Percentiles rank a stretch among this genome's conserved stretches.
phyloP scores from a whole-genome alignment of 2,113 vertebrate species.

The Pseudonaja textilis region DNA sequence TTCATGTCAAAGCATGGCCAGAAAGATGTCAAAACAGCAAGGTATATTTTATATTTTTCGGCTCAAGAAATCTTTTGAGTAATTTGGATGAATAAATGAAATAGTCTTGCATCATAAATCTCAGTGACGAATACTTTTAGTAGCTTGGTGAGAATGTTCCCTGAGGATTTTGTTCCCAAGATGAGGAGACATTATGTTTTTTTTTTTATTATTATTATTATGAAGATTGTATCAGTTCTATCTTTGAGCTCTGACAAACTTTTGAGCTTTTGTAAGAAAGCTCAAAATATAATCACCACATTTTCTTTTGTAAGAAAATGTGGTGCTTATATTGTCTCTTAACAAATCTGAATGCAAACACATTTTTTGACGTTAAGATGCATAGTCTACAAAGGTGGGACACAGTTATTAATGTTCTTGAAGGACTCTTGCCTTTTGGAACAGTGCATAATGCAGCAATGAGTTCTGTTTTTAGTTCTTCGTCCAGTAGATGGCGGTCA shows the following conservation, averaged over 20 bases:
- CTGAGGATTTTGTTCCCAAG: neutral
- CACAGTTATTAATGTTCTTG: neutral
- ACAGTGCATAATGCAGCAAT: neutral
- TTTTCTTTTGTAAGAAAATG: neutral
- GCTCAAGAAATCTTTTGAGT: neutral
- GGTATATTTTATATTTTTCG: neutral
- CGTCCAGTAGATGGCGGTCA: neutral
- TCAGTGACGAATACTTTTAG: neutral
- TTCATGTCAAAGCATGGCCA: neutral
- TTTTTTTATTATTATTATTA: neutral
- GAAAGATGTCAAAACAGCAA: neutral
- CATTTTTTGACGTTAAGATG: neutral
- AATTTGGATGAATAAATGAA: neutral
- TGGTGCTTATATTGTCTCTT: neutral
- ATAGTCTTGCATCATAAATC: neutral
- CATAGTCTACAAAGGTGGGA: neutral
- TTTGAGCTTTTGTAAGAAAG: neutral
- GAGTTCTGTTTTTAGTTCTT: neutral
- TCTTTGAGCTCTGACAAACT: neutral
- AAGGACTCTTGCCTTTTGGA: neutral
- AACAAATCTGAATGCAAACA: neutral
- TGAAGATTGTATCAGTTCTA: neutral
- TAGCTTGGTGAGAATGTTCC: neutral
- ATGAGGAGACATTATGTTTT: neutral
- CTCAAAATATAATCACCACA: neutral